Base-by-base conservation (phyloP, 2,888 invertebrate genomes). In the Drosophila meridionalis region DNA sequence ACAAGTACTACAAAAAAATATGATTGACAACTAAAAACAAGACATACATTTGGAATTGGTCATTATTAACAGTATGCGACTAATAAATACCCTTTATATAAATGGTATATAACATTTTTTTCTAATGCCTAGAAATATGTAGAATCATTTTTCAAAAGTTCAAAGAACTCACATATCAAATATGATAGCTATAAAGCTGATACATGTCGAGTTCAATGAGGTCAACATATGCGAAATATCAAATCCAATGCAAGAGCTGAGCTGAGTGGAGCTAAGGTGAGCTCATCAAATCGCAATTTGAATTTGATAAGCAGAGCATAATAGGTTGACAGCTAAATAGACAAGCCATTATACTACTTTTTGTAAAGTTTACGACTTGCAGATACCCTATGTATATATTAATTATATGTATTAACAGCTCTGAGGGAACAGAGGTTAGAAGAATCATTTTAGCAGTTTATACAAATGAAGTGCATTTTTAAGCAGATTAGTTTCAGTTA, bases 181-280 rank as follows among this genome's bases (percentile, higher is more conserved):
- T 26, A 26, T 12, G 34, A 34, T 52, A 52, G 34, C 30, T 34
- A 52, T 34, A 34, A 6, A 34, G 34, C 12, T 12, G 20, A 52
- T 52, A 52, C 12, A 12, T 9, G 0, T 1, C 12, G 36, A 14
- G 53, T 38, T 55, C 38, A 28, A 38, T 38, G 38, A 55, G 53
- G 14, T 38, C 38, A 55, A 26, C 12, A 52, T 36, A 36, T 34
- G 52, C 34, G 20, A 52, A 50, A 34, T 52, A 52, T 11, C 34
- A 34, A 52, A 52, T 12, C 11, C 32, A 32, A 52, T 52, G 52
- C 34, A 26, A 34, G 4, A 52, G 9, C 50, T 32, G 5, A 50
- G 32, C 50, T 32, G 30, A 34, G 34, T 20, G 11, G 14, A 48
- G 48, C n/a, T n/a, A 8, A 32, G 52, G 14, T 38, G 38, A 55